Evolutionary conservation across 2,113 vertebrate species (phyloP).

Genomic region (Macheiramphus alcinus): DNA sequence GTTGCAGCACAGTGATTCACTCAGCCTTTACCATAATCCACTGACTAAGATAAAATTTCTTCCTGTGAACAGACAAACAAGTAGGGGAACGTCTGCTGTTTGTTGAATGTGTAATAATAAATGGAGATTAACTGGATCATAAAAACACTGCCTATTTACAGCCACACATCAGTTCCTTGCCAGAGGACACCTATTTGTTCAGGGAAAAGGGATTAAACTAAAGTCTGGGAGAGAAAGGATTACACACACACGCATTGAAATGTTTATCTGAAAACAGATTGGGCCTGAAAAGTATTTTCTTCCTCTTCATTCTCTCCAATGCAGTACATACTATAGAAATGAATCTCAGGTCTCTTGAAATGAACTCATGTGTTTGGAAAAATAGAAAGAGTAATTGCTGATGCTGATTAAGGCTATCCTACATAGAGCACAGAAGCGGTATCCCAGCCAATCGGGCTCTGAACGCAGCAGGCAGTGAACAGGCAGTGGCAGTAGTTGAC

Average conservation of each 20-base stretch:
- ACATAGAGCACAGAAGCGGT: neutral
- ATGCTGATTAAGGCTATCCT: neutral
- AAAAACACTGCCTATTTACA: conserved; percentile 59
- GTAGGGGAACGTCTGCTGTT: conserved; percentile 55
- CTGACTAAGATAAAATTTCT: conserved; percentile 75
- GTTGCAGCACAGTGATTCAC: conserved; percentile 74
- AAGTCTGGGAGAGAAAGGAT: conserved; percentile 68
- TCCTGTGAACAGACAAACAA: conserved; percentile 73
- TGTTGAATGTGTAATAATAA: conserved; percentile 78
- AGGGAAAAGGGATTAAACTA: conserved; percentile 65
- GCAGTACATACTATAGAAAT: neutral
- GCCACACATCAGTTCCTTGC: conserved; percentile 53
- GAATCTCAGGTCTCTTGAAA: conserved; percentile 28
- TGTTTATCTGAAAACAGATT: conserved; percentile 60
- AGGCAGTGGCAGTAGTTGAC: neutral
- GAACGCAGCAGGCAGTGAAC: neutral
- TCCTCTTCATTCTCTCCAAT: neutral
- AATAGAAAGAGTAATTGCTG: neutral
- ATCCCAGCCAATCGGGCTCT: neutral
- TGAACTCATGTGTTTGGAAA: neutral
- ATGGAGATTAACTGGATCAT: conserved; percentile 76
- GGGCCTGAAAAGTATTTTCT: conserved; percentile 34
- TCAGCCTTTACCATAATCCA: conserved; percentile 71
- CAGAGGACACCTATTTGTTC: conserved; percentile 65
- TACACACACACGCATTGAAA: conserved; percentile 22